Conservation (phyloP, 2,797 vertebrate species). For the Sphaeramia orbicularis region DNA sequence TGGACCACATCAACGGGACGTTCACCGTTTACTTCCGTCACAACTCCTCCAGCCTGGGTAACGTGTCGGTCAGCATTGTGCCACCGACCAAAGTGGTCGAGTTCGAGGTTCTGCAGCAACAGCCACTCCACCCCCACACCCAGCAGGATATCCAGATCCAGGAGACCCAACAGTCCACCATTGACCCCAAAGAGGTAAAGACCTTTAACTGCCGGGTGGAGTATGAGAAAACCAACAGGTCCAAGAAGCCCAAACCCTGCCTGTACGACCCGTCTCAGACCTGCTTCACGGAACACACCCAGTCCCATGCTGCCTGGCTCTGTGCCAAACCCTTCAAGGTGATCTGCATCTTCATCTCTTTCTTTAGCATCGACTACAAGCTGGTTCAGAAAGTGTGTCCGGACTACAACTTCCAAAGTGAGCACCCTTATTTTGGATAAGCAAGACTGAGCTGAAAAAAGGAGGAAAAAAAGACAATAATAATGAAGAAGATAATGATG, state of each 20-base stretch:
- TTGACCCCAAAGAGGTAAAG: slow-evolving; percentile 90
- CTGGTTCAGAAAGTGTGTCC: slow-evolving; percentile 98
- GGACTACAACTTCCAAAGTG: slow-evolving; percentile 98
- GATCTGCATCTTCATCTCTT: slow-evolving; percentile 99
- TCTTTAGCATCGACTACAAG: slow-evolving; percentile 98
- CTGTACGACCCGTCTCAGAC: slow-evolving; percentile 95
- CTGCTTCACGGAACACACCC: slow-evolving; percentile 97
- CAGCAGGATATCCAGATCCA: slow-evolving; percentile 82
- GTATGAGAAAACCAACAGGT: slow-evolving; percentile 96
- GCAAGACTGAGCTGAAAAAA: slow-evolving; percentile 53
- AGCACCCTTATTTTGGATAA: slow-evolving; percentile 95
- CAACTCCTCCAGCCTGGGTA: slow-evolving; percentile 97
- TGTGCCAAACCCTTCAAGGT: slow-evolving; percentile 99
- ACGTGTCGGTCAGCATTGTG: slow-evolving; percentile 96
- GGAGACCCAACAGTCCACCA: slow-evolving; percentile 88
- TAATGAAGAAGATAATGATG: slow-evolving; percentile 48
- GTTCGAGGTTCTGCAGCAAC: slow-evolving; percentile 90
- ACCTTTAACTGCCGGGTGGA: slow-evolving; percentile 97
- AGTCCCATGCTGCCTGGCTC: slow-evolving; percentile 96
- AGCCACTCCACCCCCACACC: slow-evolving; percentile 80
- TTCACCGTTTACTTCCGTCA: slow-evolving; percentile 98
- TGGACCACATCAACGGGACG: slow-evolving; percentile 97
- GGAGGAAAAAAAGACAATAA: slow-evolving; percentile 51
- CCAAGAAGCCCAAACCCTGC: slow-evolving; percentile 95
- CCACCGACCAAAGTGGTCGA: slow-evolving; percentile 96